Evolutionary conservation across 2,797 vertebrate species (phyloP).

Genomic region (Cossypha heuglini): DNA sequence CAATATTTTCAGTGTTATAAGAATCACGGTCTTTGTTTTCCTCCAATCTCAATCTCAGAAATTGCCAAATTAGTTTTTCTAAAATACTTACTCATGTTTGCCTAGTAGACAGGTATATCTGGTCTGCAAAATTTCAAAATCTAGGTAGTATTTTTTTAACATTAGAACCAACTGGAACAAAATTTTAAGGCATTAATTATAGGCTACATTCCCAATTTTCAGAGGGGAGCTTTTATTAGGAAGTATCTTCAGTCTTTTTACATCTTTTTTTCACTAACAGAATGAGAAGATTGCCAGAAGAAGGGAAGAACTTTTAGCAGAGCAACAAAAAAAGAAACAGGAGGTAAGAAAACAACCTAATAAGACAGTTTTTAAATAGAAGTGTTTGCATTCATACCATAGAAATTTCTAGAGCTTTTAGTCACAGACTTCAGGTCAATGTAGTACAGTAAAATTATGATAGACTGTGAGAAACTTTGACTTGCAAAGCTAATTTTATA

Average conservation of each 20-base stretch:
- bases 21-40: background rate
- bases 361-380: background rate
- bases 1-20: background rate
- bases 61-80: background rate
- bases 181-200: background rate
- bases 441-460: background rate
- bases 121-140: background rate
- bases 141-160: background rate
- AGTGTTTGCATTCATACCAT: background rate
- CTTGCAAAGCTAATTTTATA: background rate
- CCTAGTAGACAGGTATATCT: background rate
- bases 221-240: background rate
- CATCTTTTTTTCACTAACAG: conserved; percentile 70
- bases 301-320: conserved; percentile 84
- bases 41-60: background rate
- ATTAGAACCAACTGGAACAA: background rate
- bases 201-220: background rate
- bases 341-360: conserved; percentile 66
- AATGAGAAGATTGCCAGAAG: conserved; percentile 81
- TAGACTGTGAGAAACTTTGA: background rate
- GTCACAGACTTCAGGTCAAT: background rate
- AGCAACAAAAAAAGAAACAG: conserved; percentile 61
- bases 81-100: background rate
- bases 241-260: background rate
- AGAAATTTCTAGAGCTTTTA: background rate